Conservation (phyloP, 2,888 invertebrate genomes). For the Nymphalis c-album region DNA sequence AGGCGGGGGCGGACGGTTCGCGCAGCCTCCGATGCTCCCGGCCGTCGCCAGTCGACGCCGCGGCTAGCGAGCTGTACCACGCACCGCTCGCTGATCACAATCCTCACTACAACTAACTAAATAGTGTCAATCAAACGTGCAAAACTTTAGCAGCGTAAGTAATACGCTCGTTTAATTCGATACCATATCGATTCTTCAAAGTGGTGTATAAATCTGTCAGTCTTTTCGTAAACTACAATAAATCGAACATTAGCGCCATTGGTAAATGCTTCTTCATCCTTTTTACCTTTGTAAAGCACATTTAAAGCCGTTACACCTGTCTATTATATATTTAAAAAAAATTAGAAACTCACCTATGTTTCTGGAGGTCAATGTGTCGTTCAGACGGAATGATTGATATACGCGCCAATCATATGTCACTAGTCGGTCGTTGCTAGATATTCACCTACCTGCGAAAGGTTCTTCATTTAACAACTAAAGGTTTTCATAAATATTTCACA, state of each 20-base stretch:
- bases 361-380: slow-evolving; percentile 68
- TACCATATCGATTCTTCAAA: slow-evolving; percentile 11
- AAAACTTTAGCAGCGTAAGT: slow-evolving; percentile 67
- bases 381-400: slow-evolving; percentile 48
- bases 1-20: slow-evolving; percentile 69
- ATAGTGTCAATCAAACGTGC: slow-evolving; percentile 64
- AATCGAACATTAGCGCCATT: slow-evolving; percentile 36
- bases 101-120: slow-evolving; percentile 52
- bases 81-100: slow-evolving; percentile 52
- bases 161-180: slow-evolving; percentile 37
- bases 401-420: slow-evolving; percentile 62
- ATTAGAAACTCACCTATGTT: slow-evolving; percentile 62
- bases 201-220: slow-evolving; percentile 41
- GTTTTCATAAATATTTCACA: background rate
- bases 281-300: slow-evolving; percentile 56
- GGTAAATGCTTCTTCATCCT: slow-evolving; percentile 44
- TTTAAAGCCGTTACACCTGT: slow-evolving; percentile 49
- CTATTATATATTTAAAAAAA: slow-evolving; percentile 52
- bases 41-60: slow-evolving; percentile 70
- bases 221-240: slow-evolving; percentile 56
- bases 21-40: slow-evolving; percentile 75
- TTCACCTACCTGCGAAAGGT: slow-evolving; percentile 21
- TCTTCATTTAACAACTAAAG: background rate
- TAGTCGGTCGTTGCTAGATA: slow-evolving; percentile 27
- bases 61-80: slow-evolving; percentile 66